Conservation (phyloP, 2,113 vertebrate genomes). For the Globicephala melas region DNA sequence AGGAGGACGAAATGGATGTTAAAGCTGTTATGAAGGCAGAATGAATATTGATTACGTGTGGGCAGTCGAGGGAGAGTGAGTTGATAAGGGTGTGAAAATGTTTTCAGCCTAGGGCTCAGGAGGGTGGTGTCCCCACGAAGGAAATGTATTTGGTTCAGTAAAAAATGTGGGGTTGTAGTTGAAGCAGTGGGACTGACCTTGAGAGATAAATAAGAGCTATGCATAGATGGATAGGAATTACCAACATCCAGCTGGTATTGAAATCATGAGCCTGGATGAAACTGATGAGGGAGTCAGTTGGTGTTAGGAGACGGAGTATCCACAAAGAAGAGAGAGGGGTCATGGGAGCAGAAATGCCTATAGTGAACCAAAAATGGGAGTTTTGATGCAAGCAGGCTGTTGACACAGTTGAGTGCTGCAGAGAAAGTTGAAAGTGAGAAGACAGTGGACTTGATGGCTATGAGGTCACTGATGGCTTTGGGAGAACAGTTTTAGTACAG, state of each 20-base stretch:
- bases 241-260: not conserved
- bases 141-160: not conserved
- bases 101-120: not conserved
- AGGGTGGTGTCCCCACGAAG: not conserved
- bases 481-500: not conserved
- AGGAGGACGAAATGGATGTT: not conserved
- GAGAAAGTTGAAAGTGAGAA: not conserved
- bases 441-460: not conserved
- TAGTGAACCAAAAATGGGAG: not conserved
- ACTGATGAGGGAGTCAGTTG: not conserved
- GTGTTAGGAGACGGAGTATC: not conserved
- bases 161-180: not conserved
- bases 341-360: not conserved
- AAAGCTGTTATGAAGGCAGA: not conserved
- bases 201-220: not conserved
- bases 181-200: not conserved
- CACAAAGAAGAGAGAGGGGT: not conserved
- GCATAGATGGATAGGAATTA: not conserved
- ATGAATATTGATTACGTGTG: not conserved
- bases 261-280: not conserved
- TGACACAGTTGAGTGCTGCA: not conserved
- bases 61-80: not conserved
- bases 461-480: not conserved
- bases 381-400: not conserved
- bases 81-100: not conserved